Percentiles rank a stretch among this genome's conserved stretches.
Conservation (phyloP, 2,113 vertebrate genomes). For the Columba janthina region DNA sequence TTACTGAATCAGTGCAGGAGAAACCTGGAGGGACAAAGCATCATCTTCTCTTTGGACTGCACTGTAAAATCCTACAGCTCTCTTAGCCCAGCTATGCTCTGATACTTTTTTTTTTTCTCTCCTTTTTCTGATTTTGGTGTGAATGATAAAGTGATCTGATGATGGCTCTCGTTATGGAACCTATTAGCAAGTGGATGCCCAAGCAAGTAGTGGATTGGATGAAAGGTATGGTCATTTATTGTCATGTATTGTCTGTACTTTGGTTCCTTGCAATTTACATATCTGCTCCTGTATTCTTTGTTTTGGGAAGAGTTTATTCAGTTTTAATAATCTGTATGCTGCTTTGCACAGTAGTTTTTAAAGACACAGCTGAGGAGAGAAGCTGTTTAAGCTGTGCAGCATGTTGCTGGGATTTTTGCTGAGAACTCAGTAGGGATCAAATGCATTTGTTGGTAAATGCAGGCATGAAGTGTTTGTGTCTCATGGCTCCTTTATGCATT, state of each 20-base stretch:
- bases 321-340: constrained; percentile 23
- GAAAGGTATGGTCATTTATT: constrained; percentile 84
- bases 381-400: constrained; percentile 17
- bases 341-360: constrained; percentile 56
- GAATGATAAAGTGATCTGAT: constrained; percentile 83
- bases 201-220: constrained; percentile 93
- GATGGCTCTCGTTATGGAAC: constrained; percentile 93
- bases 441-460: constrained; percentile 50
- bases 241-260: constrained; percentile 32
- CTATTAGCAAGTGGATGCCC: constrained; percentile 92
- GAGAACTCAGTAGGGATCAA: constrained; percentile 6
- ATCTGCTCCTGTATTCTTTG: constrained; percentile 14
- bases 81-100: constrained; percentile 81
- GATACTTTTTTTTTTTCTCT: constrained; percentile 69
- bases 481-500: constrained; percentile 45
- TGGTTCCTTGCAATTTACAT: constrained; percentile 8
- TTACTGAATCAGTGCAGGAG: constrained; percentile 78
- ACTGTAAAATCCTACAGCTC: constrained; percentile 75
- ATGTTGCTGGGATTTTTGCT: constrained; percentile 25
- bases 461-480: constrained; percentile 22
- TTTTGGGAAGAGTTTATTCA: constrained; percentile 63
- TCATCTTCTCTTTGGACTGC: constrained; percentile 80
- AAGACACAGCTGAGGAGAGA: constrained; percentile 32
- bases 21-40: constrained; percentile 75
- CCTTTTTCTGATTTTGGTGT: constrained; percentile 64